phyloP scores from a whole-genome alignment of 2,113 vertebrate genomes.

The Pseudorasbora parva region DNA sequence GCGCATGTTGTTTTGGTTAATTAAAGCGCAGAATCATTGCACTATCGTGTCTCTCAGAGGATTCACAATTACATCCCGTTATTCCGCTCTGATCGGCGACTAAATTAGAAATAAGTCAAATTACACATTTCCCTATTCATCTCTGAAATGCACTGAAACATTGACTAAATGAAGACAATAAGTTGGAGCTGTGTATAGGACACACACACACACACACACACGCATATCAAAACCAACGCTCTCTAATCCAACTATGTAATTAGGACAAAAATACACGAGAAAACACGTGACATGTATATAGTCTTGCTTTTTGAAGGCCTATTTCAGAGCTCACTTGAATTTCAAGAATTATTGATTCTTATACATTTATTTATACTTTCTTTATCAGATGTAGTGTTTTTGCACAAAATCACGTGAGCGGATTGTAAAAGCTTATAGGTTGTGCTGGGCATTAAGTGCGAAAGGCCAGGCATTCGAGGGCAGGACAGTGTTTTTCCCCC shows the following conservation, averaged over 20 bases:
- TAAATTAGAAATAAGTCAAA: conserved; percentile 61
- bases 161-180: conserved; percentile 12
- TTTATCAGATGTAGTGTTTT: background rate
- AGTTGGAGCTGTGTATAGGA: background rate
- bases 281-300: background rate
- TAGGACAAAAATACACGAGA: background rate
- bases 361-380: background rate
- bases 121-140: background rate
- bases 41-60: conserved; percentile 59
- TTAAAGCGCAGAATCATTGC: conserved; percentile 71
- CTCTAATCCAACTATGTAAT: conserved; percentile 1
- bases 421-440: background rate
- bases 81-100: conserved; percentile 67
- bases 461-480: background rate
- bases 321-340: background rate
- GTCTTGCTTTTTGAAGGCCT: background rate
- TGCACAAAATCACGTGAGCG: background rate
- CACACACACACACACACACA: background rate
- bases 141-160: background rate
- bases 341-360: background rate
- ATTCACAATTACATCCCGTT: conserved; percentile 65
- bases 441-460: background rate
- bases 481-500: background rate
- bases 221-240: background rate
- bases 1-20: conserved; percentile 54